A percentile compares a stretch with the other conserved stretches of the same genome.
Evolutionary conservation across 2,113 vertebrate species (phyloP).

Genomic region (Pygoscelis adeliae): DNA sequence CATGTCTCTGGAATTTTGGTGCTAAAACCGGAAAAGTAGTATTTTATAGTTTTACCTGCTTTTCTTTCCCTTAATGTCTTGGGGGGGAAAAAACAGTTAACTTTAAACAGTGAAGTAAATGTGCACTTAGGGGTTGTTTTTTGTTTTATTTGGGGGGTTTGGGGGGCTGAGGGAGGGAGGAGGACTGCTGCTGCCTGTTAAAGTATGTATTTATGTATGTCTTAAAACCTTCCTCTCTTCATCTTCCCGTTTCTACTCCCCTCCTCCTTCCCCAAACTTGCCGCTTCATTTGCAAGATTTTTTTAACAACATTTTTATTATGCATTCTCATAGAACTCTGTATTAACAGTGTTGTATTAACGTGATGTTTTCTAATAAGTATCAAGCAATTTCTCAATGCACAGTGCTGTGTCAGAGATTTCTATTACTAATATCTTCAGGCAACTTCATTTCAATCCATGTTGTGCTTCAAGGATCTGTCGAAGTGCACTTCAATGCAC

Average conservation of each 20-base stretch:
- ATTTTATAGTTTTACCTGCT: neutral
- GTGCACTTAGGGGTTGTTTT: neutral
- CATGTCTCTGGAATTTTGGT: neutral
- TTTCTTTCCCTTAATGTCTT: neutral
- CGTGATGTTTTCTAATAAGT: neutral
- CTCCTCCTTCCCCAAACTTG: neutral
- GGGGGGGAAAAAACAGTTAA: neutral
- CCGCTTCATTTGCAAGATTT: neutral
- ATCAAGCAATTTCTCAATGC: conserved; percentile 5
- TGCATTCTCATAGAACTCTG: neutral
- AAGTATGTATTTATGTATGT: neutral
- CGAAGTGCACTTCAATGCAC: neutral
- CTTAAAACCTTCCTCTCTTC: neutral
- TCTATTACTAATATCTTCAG: neutral
- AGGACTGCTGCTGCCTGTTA: neutral
- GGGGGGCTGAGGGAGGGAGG: neutral
- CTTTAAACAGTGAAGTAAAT: neutral
- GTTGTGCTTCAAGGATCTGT: conserved; percentile 20
- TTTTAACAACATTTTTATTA: neutral
- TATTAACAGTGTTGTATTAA: neutral
- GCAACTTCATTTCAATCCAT: conserved; percentile 12
- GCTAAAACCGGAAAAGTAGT: neutral
- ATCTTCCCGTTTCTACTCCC: neutral
- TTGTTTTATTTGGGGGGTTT: neutral
- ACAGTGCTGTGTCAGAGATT: neutral